Evolutionary conservation across 2,888 invertebrate genomes (phyloP).

Genomic region (Crematogaster levior): DNA sequence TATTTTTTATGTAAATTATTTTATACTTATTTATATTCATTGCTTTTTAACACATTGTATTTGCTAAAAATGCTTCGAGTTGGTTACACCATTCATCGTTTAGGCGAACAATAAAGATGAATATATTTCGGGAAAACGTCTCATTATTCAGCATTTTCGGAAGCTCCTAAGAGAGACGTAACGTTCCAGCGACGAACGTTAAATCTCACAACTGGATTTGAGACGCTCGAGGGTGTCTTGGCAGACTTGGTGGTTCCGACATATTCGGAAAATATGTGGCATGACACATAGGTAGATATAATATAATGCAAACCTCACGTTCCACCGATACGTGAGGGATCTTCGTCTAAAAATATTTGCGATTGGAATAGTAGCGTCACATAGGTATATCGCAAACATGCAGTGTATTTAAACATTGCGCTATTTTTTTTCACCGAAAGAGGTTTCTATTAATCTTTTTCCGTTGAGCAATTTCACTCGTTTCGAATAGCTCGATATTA

Average conservation of each 20-base stretch:
- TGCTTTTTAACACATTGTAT: background rate
- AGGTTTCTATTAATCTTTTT: background rate
- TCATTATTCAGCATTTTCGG: conserved; percentile 33
- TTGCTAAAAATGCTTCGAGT: background rate
- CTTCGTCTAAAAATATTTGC: background rate
- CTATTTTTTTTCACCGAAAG: background rate
- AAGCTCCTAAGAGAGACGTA: background rate
- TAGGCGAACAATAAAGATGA: background rate
- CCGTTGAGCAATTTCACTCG: background rate
- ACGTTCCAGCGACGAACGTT: background rate
- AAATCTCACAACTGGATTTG: conserved; percentile 38
- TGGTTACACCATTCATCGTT: background rate
- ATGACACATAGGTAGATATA: conserved; percentile 6
- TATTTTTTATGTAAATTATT: background rate
- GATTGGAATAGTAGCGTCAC: background rate
- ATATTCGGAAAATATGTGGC: conserved; percentile 8
- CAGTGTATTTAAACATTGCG: background rate
- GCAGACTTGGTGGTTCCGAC: background rate
- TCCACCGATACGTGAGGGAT: conserved; percentile 11
- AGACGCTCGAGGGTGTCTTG: background rate
- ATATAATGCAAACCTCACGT: conserved; percentile 20
- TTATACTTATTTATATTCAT: background rate
- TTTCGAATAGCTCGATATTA: background rate
- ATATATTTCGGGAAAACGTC: background rate
- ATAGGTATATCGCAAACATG: background rate